Base-by-base conservation (phyloP, 2,113 vertebrate genomes). In the Perca schrenkii region DNA sequence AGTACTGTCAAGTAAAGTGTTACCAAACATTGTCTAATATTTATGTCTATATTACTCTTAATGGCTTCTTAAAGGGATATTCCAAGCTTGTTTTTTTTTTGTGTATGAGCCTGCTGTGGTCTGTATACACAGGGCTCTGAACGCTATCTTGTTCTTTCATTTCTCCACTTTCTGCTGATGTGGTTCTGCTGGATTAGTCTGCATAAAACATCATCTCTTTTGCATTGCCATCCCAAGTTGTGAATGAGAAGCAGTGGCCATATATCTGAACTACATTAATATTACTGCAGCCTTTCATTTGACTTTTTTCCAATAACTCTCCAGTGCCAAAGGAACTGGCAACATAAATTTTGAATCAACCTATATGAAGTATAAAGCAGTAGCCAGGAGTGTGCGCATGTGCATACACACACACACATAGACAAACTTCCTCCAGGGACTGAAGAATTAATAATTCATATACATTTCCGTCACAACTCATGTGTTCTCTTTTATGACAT, bases 301-400 rank as follows among this genome's bases (percentile, higher is more conserved):
- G 43, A 74, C 71, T 79, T 76, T 76, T 81, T 67, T 64, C 84
- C 87, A 91, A 91, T 92, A 93, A 90, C 77, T 92, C 82, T 75
- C 65, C 68, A 72, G 57, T 6, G 88, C 86, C 86, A 79, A 88
- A 86, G 88, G 86, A 91, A 75, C 64, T 28, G 56, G 80, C 71
- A 63, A 74, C 87, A 91, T 93, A 58, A 77, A 94, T 94, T 92
- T 91, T 93, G 80, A 92, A 93, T 93, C 89, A 88, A 89, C 87
- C 79, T 78, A 82, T 92, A 78, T 86, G 86, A 93, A 90, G 86
- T 84, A 83, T 83, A 85, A 86, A 91, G 84, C 66, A 63, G 72
- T 56, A 47, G 82, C 68, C 78, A n/a, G 76, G 28, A 77, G 77
- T 57, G 77, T 53, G 67, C 4, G 43, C 56, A 28, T 25, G 53